Evolutionary conservation across 2,888 invertebrate species (phyloP).

Genomic region (Diploptera punctata): DNA sequence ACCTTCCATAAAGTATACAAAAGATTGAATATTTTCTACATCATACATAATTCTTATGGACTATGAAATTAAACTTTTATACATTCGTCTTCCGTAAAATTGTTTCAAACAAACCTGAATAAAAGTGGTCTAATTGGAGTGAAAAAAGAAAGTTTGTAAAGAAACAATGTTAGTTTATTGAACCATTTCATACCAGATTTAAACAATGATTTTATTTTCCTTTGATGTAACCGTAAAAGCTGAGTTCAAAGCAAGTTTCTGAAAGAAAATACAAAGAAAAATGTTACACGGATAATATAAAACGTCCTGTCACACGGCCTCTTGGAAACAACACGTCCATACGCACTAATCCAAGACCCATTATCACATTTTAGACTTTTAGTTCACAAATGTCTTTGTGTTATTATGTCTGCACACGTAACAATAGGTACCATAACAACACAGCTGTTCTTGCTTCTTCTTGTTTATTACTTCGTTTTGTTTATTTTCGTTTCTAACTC

Average conservation of each 20-base stretch:
- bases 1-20: background rate
- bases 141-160: background rate
- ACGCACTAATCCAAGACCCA: background rate
- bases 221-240: background rate
- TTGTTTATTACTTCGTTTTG: background rate
- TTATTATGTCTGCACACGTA: background rate
- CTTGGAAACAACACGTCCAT: background rate
- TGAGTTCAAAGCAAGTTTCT: background rate
- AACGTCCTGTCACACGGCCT: background rate
- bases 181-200: background rate
- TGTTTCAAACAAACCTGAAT: background rate
- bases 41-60: background rate
- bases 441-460: background rate
- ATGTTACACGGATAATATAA: background rate
- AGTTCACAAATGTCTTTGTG: background rate
- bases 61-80: too few relatives aligned
- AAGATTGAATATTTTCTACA: background rate
- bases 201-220: background rate
- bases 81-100: too few relatives aligned
- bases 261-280: background rate
- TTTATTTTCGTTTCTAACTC: background rate
- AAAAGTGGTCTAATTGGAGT: background rate
- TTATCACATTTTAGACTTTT: background rate
- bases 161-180: background rate
- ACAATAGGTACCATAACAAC: background rate